Evolutionary conservation across 2,113 vertebrate species (phyloP).

Genomic region (Micromys minutus): DNA sequence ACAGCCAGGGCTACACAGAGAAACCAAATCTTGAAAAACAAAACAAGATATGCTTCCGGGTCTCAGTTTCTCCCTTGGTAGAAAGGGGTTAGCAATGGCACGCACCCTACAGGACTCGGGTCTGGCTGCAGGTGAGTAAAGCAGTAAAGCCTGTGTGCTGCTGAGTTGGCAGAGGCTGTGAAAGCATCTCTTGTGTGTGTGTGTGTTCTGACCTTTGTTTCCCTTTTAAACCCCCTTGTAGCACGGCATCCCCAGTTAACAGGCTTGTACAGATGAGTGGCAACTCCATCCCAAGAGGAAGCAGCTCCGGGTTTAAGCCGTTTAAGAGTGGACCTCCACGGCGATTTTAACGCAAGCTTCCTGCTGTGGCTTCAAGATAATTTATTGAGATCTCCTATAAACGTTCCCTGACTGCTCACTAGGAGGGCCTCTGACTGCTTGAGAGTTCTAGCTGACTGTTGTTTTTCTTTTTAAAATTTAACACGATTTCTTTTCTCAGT

Average conservation of each 20-base stretch:
- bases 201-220: slow-evolving; percentile 60
- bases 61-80: too few species aligned
- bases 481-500: slow-evolving; percentile 88
- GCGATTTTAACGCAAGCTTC: slow-evolving; percentile 88
- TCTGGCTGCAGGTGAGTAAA: not conserved
- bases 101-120: not conserved
- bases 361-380: slow-evolving; percentile 85
- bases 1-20: too few species aligned
- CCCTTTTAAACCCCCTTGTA: slow-evolving; percentile 83
- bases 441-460: slow-evolving; percentile 79
- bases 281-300: slow-evolving; percentile 92
- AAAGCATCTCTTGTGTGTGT: not conserved
- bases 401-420: slow-evolving; percentile 82
- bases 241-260: slow-evolving; percentile 95
- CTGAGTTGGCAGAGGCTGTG: not conserved
- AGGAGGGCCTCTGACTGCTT: slow-evolving; percentile 84
- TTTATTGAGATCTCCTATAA: slow-evolving; percentile 88
- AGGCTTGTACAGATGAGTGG: slow-evolving; percentile 97
- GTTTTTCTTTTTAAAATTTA: slow-evolving; percentile 86
- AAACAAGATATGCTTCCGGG: too few species aligned
- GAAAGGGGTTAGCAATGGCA: not conserved
- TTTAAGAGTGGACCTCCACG: slow-evolving; percentile 94
- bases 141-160: not conserved
- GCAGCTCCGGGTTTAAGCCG: slow-evolving; percentile 94
- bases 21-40: too few species aligned